A percentile compares a stretch with the other conserved stretches of the same genome.
Conservation (phyloP, 2,113 vertebrate species). For the Mustelus asterias region DNA sequence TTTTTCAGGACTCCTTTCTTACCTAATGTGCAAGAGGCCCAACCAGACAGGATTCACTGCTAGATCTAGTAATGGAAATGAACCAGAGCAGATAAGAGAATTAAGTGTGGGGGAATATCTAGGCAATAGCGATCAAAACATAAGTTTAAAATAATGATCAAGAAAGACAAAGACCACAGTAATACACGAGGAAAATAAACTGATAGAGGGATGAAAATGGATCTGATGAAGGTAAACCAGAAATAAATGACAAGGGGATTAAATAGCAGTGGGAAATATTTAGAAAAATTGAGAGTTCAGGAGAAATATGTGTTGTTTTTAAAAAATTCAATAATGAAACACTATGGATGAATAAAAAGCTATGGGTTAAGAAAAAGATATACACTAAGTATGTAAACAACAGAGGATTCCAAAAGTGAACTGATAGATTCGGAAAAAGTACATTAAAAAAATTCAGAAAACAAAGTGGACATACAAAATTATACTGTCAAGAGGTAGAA, state of each 20-base stretch:
- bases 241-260: neutral
- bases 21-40: neutral
- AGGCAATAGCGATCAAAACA: neutral
- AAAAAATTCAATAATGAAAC: neutral
- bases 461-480: neutral
- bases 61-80: neutral
- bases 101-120: neutral
- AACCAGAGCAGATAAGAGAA: neutral
- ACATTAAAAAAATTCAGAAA: neutral
- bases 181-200: neutral
- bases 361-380: neutral
- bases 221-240: neutral
- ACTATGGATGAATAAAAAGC: neutral
- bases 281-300: neutral
- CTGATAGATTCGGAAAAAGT: neutral
- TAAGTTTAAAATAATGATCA: neutral
- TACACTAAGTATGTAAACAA: neutral
- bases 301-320: neutral
- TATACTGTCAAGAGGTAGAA: neutral
- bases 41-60: neutral
- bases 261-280: neutral
- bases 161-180: neutral
- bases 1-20: neutral
- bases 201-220: neutral
- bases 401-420: neutral